Base-by-base conservation (phyloP, 2,888 invertebrate genomes). In the Phlogophora meticulosa region DNA sequence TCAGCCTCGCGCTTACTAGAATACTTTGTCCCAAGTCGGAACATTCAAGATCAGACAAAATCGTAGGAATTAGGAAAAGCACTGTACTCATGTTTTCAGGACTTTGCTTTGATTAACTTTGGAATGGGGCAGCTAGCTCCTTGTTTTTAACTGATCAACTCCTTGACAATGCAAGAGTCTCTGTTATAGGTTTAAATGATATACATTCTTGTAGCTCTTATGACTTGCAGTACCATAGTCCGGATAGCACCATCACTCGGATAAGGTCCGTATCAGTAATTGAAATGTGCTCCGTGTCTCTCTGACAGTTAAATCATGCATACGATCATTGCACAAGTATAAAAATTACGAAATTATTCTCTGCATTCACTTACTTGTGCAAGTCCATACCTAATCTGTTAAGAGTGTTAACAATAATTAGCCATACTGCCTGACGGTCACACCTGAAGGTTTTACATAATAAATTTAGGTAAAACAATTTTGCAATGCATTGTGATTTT, bases 181-280 rank as follows among this genome's bases (percentile, higher is more conserved):
- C 28, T 28, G 28, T 28, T 28, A 28, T 28, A n/a, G n/a, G n/a
- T n/a, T n/a, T n/a, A n/a, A n/a, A n/a, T n/a, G n/a, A n/a, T n/a
- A n/a, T 28, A 5, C 2, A 40, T 4, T 9, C 13, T 40, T 28
- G 17, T 28, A 43, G 11, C 51, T 80, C 85, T 81, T 75, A 46
- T 82, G 63, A 80, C 86, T 85, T 87, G 78, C 72, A 70, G 75
- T 76, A 66, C 48, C 48, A 43, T 34, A 55, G 34, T 57, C 46
- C 70, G 75, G 84, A 86, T 87, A 85, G 73, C 84, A 82, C 85
- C 87, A 87, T 87, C 86, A 80, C 72, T 70, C 81, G 82, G 84
- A 85, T 88, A 90, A 88, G 77, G 78, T 85, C 82, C 80, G 80
- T 87, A 89, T 88, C 87, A 85, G 82, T 90, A 90, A 91, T 92